These are phyloP conservation scores for Aplocera efformata DNA, from an alignment of 2,888 invertebrate genomes.

Conservation along the genomic window DNA sequence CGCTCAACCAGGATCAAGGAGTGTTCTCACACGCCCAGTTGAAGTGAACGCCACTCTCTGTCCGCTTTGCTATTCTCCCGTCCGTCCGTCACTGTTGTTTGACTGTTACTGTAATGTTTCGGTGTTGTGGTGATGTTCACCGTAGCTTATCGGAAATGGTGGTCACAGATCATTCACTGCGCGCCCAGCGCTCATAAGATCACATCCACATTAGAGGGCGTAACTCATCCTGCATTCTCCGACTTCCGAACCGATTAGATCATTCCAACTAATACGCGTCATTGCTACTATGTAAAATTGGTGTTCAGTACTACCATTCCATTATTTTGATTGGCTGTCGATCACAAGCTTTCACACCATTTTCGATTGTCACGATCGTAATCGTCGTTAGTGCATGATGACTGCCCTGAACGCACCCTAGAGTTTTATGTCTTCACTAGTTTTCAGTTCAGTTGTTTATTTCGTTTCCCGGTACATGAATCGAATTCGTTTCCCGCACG, in stretches of 20 bases:
- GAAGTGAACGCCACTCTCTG: conserved; percentile 51
- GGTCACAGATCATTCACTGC: conserved; percentile 37
- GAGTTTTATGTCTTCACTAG: conserved; percentile 10
- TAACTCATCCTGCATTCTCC: conserved; percentile 48
- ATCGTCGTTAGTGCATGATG: conserved; percentile 42
- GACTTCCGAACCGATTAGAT: conserved; percentile 15
- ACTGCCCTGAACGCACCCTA: conserved; percentile 28
- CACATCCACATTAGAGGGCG: conserved; percentile 39
- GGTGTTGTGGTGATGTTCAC: conserved; percentile 60
- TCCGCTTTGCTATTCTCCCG: conserved; percentile 65
- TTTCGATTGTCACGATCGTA: conserved; percentile 52
- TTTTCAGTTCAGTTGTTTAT: conserved; percentile 2
- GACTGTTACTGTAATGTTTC: conserved; percentile 40
- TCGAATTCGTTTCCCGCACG: conserved; percentile 4
- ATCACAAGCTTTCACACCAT: conserved; percentile 64
- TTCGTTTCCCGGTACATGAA: background rate
- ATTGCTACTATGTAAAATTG: conserved; percentile 69
- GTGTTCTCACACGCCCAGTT: conserved; percentile 18
- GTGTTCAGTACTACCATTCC: conserved; percentile 56
- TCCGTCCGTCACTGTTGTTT: conserved; percentile 38
- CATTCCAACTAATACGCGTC: conserved; percentile 34
- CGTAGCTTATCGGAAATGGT: conserved; percentile 65
- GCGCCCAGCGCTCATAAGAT: conserved; percentile 40
- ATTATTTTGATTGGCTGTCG: conserved; percentile 51
- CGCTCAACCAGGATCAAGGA: conserved; percentile 19